A percentile compares a stretch with the other conserved stretches of the same genome.
phyloP scores from a whole-genome alignment of 2,888 invertebrate species.

The Phoenoteleia sp. region DNA sequence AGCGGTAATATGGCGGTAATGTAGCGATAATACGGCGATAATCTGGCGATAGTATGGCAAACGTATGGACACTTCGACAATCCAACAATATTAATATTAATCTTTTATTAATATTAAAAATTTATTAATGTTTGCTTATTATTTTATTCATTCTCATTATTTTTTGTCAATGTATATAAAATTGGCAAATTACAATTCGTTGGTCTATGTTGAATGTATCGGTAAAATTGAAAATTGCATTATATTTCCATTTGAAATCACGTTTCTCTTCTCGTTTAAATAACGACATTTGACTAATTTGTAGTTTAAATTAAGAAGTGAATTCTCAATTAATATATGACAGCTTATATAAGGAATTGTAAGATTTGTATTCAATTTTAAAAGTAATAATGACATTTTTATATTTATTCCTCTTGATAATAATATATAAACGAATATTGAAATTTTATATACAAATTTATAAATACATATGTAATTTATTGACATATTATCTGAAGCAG shows the following conservation, averaged over 20 bases:
- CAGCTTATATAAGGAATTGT: no score
- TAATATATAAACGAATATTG: no score
- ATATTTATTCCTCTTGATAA: no score
- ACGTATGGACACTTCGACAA: no score
- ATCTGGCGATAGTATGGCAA: no score
- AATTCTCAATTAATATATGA: constrained; percentile 2
- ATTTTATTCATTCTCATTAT: background rate
- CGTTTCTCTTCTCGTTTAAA: background rate
- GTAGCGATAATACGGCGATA: no score
- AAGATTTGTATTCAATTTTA: no score
- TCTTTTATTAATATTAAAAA: constrained; percentile 2
- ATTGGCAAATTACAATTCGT: background rate
- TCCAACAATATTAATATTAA: constrained; percentile 22
- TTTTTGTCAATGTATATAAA: background rate
- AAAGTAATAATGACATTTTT: no score
- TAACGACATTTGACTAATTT: background rate
- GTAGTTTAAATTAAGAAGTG: background rate
- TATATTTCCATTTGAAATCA: background rate
- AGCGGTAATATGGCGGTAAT: no score
- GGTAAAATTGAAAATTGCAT: background rate
- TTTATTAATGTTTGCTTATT: background rate
- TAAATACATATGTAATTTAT: no score
- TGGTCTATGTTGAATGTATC: background rate
- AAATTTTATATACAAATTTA: no score
- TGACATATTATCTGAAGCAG: no score